Evolutionary conservation across 2,113 vertebrate genomes (phyloP).

Genomic region (Lepisosteus osseus): DNA sequence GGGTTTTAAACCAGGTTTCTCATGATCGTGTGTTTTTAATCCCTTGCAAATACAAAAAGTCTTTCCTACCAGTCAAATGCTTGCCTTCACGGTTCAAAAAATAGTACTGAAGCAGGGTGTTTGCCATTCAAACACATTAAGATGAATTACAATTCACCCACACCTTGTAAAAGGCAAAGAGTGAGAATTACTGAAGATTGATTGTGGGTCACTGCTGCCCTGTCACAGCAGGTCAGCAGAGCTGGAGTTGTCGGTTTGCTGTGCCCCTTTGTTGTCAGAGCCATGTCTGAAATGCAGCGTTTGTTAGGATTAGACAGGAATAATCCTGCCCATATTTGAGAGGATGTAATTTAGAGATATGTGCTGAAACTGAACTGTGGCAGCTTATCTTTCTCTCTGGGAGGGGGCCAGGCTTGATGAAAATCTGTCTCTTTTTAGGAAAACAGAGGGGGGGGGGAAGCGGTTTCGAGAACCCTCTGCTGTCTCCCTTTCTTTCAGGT

Average conservation of each 20-base stretch:
- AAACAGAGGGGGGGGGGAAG: too few species aligned
- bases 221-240: constrained; percentile 29
- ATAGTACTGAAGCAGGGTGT: too few species aligned
- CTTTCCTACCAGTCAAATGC: too few species aligned
- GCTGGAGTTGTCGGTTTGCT: constrained; percentile 26
- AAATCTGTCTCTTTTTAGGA: constrained; percentile 10
- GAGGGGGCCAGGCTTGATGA: neutral
- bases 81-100: too few species aligned
- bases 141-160: neutral
- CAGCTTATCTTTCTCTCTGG: constrained; percentile 20
- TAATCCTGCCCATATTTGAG: constrained; percentile 62
- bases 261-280: constrained; percentile 44
- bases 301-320: constrained; percentile 63
- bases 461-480: too few species aligned
- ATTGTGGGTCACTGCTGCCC: neutral
- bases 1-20: too few species aligned
- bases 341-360: constrained; percentile 62
- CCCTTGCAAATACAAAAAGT: too few species aligned
- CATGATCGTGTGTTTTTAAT: too few species aligned
- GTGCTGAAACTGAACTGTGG: constrained; percentile 51
- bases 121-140: neutral
- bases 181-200: neutral
- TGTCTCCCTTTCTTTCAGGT: too few species aligned
- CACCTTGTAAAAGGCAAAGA: neutral
- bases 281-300: constrained; percentile 52